These are phyloP conservation scores for Peromyscus melanophrys DNA, from an alignment of 2,797 vertebrate genomes.

Conservation along the genomic window DNA sequence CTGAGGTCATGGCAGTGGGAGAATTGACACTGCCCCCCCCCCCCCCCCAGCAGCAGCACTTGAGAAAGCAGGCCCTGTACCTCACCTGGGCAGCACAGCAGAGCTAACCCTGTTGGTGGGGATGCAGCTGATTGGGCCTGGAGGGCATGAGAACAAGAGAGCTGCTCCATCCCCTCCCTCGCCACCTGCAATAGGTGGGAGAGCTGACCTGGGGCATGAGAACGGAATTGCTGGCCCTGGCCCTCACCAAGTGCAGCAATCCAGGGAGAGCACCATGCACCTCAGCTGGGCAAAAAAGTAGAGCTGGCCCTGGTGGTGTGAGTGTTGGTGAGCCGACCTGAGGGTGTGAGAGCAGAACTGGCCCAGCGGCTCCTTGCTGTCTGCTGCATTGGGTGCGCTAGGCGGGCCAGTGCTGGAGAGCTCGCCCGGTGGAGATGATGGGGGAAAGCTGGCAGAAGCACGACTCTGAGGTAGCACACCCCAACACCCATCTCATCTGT, in stretches of 20 bases:
- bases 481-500: not conserved
- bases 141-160: not conserved
- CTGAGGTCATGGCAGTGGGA: not conserved
- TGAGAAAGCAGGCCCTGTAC: not conserved
- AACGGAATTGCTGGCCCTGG: not conserved
- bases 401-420: not conserved
- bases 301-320: not conserved
- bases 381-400: not conserved
- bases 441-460: not conserved
- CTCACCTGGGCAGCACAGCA: not conserved
- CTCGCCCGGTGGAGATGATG: not conserved
- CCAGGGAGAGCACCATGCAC: not conserved
- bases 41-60: not conserved
- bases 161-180: not conserved
- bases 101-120: not conserved
- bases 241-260: not conserved
- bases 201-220: not conserved
- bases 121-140: not conserved
- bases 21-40: no score
- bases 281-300: not conserved
- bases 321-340: not conserved
- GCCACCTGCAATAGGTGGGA: no score
- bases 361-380: not conserved
- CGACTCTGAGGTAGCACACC: not conserved
- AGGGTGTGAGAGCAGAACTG: not conserved